Percentiles rank a stretch among this genome's conserved stretches.
Evolutionary conservation across 2,888 invertebrate genomes (phyloP).

Genomic region (Aporophyla lueneburgensis): DNA sequence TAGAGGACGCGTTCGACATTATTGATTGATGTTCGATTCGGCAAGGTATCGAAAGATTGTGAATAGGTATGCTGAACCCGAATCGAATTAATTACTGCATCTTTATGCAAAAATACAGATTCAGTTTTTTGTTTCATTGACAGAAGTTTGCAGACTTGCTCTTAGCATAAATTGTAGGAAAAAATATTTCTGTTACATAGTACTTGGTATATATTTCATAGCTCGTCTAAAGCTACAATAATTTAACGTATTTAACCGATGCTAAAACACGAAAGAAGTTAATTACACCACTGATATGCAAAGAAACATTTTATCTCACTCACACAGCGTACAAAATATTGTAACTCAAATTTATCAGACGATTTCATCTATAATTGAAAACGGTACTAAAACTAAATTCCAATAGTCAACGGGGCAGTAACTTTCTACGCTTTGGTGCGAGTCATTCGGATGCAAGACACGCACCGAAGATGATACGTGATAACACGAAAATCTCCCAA

Average conservation of each 20-base stretch:
- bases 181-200: slow-evolving; percentile 33
- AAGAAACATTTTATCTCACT: slow-evolving; percentile 15
- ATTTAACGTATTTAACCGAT: not conserved
- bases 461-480: slow-evolving; percentile 90
- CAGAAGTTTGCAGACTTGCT: not conserved
- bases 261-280: not conserved
- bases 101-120: not conserved
- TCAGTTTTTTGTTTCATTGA: not conserved
- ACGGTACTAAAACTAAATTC: slow-evolving; percentile 72
- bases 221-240: not conserved
- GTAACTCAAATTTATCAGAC: slow-evolving; percentile 67
- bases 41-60: not conserved
- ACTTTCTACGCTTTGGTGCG: slow-evolving; percentile 76
- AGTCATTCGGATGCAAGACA: slow-evolving; percentile 82
- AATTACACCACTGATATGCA: not conserved
- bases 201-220: slow-evolving; percentile 27
- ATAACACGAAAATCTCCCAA: slow-evolving; percentile 91
- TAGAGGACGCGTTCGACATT: too few species aligned
- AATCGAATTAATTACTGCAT: not conserved
- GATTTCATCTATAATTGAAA: slow-evolving; percentile 68
- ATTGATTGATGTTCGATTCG: not conserved
- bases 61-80: not conserved
- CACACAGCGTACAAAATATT: slow-evolving; percentile 57
- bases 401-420: slow-evolving; percentile 78
- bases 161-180: slow-evolving; percentile 14